These are phyloP conservation scores for Gallinago solitaria DNA, from an alignment of 2,797 vertebrate species.

Conservation along the genomic window DNA sequence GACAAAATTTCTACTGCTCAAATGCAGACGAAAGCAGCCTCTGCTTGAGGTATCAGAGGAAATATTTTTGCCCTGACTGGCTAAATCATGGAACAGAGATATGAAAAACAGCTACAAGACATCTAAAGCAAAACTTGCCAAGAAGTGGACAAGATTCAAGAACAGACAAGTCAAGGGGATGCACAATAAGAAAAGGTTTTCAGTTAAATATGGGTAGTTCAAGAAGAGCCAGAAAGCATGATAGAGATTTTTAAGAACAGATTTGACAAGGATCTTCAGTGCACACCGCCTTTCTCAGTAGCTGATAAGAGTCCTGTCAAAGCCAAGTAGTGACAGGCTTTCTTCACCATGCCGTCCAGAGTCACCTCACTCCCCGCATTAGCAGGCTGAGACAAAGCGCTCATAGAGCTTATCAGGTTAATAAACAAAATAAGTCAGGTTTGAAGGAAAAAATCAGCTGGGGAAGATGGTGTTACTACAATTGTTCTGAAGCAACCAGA, in stretches of 20 bases:
- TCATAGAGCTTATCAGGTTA: neutral
- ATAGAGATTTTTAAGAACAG: conserved; percentile 28
- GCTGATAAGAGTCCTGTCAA: conserved; percentile 23
- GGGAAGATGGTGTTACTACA: neutral
- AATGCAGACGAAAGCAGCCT: neutral
- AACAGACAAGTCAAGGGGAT: conserved; percentile 10
- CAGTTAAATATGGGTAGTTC: neutral
- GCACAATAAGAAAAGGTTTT: neutral
- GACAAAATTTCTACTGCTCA: neutral
- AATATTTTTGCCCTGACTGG: conserved; percentile 7
- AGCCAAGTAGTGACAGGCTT: conserved; percentile 35
- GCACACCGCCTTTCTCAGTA: neutral
- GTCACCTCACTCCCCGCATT: neutral
- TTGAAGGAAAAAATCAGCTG: neutral
- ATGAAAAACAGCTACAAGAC: conserved; percentile 1
- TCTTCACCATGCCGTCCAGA: neutral
- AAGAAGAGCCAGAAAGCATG: conserved; percentile 3
- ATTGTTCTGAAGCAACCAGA: neutral
- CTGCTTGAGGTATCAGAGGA: neutral
- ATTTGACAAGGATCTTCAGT: conserved; percentile 54
- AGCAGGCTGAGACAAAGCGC: neutral
- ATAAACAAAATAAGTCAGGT: neutral
- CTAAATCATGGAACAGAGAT: neutral
- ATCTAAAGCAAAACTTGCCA: conserved; percentile 36
- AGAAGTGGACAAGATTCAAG: conserved; percentile 45